Evolutionary conservation across 2,888 invertebrate genomes (phyloP).

Genomic region (Miltochrista miniata): DNA sequence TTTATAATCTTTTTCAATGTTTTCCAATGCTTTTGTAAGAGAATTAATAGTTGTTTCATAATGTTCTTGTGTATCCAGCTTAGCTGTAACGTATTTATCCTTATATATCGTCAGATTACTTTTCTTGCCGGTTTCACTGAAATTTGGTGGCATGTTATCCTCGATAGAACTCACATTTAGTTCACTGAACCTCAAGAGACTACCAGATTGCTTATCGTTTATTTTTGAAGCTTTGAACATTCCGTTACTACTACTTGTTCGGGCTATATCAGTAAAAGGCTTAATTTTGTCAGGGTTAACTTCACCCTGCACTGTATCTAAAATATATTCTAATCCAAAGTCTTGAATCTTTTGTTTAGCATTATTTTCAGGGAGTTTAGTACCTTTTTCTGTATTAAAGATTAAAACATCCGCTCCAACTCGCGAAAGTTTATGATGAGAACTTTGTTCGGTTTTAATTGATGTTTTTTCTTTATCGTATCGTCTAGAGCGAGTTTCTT

Average conservation of each 20-base stretch:
- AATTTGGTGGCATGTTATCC: constrained; percentile 31
- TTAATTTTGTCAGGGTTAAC: constrained; percentile 37
- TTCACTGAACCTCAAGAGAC: constrained; percentile 28
- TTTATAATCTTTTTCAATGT: constrained; percentile 64
- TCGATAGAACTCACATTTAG: constrained; percentile 32
- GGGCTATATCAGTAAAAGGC: constrained; percentile 31
- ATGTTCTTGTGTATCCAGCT: constrained; percentile 49
- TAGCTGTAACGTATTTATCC: constrained; percentile 51
- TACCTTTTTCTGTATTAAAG: constrained; percentile 35
- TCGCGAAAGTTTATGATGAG: constrained; percentile 49
- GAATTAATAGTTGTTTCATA: constrained; percentile 60
- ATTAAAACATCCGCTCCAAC: constrained; percentile 49
- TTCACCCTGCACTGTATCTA: constrained; percentile 49
- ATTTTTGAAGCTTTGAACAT: constrained; percentile 27
- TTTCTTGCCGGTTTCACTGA: constrained; percentile 35
- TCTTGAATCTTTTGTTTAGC: constrained; percentile 27
- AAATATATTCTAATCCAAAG: constrained; percentile 59
- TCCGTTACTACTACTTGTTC: constrained; percentile 52
- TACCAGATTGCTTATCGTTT: constrained; percentile 17
- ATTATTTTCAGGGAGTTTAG: constrained; percentile 4
- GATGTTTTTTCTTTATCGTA: constrained; percentile 9
- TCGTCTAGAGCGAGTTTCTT: constrained; percentile 12
- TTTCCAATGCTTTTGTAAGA: constrained; percentile 59
- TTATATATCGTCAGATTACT: constrained; percentile 25
- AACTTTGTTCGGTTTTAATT: constrained; percentile 19